Percentiles rank a stretch among this genome's conserved stretches.
These are phyloP conservation scores for Gallinago solitaria DNA, from an alignment of 2,797 vertebrate genomes.

Conservation along the genomic window DNA sequence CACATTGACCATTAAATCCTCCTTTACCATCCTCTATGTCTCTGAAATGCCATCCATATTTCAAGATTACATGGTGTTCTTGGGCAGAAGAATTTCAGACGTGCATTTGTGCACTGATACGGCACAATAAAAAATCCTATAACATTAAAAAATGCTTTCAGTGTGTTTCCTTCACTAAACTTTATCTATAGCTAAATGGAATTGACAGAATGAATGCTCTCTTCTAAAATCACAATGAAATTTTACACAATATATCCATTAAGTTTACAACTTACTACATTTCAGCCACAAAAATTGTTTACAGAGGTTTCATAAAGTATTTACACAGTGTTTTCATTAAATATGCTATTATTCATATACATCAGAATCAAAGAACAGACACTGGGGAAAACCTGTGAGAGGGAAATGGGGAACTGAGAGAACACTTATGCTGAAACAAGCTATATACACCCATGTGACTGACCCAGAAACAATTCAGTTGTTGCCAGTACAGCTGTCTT, in stretches of 20 bases:
- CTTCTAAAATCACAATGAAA: neutral
- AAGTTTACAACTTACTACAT: neutral
- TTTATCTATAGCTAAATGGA: neutral
- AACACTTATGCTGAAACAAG: neutral
- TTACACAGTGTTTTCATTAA: slow-evolving; percentile 28
- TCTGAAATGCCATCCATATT: neutral
- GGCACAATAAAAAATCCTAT: neutral
- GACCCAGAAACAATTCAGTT: slow-evolving; percentile 47
- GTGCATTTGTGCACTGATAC: neutral
- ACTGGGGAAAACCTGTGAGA: slow-evolving; percentile 1
- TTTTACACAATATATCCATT: neutral
- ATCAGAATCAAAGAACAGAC: slow-evolving; percentile 20
- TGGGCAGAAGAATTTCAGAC: neutral
- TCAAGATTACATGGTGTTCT: neutral
- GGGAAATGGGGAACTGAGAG: neutral
- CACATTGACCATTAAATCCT: neutral
- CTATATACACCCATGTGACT: neutral
- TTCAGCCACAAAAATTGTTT: slow-evolving; percentile 19
- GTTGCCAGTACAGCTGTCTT: slow-evolving; percentile 70
- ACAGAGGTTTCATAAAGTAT: neutral
- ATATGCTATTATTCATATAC: neutral
- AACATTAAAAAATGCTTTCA: slow-evolving; percentile 1
- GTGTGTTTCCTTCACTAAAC: neutral
- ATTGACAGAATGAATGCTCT: neutral
- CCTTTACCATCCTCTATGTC: neutral